Conservation (phyloP, 2,888 invertebrate genomes). For the Drosophila vallismaia region DNA sequence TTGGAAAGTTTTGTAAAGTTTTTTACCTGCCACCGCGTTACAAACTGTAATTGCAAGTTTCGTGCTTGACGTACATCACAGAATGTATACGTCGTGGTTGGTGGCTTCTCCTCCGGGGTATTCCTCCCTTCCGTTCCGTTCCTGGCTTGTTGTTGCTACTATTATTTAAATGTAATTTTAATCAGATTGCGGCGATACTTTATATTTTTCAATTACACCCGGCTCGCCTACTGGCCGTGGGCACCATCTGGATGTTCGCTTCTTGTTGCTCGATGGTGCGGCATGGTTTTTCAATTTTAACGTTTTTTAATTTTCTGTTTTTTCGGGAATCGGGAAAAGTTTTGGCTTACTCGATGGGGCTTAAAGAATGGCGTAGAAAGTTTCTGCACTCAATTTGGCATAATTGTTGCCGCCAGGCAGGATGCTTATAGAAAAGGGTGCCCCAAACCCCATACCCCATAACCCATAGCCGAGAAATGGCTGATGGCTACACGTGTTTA, state of each 20-base stretch:
- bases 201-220: constrained; percentile 76
- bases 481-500: constrained; percentile 44
- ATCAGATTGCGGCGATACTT: constrained; percentile 74
- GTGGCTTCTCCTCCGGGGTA: constrained; percentile 12
- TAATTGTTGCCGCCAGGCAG: constrained; percentile 67
- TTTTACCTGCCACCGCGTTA: constrained; percentile 43
- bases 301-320: constrained; percentile 53
- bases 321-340: constrained; percentile 48
- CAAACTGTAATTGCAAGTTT: constrained; percentile 58
- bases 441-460: background rate
- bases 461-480: constrained; percentile 4
- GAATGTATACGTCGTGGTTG: constrained; percentile 23
- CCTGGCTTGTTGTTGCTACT: constrained; percentile 36
- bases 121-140: constrained; percentile 1
- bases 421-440: constrained; percentile 21
- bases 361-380: constrained; percentile 32
- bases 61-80: constrained; percentile 43
- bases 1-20: constrained; percentile 55
- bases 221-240: constrained; percentile 30
- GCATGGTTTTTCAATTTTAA: constrained; percentile 70
- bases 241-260: constrained; percentile 50
- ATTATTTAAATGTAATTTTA: constrained; percentile 76
- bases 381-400: constrained; percentile 65
- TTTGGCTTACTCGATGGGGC: constrained; percentile 51
- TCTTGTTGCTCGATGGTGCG: constrained; percentile 38